Conservation (phyloP, 2,113 vertebrate species). For the Anser brachyrhynchus region DNA sequence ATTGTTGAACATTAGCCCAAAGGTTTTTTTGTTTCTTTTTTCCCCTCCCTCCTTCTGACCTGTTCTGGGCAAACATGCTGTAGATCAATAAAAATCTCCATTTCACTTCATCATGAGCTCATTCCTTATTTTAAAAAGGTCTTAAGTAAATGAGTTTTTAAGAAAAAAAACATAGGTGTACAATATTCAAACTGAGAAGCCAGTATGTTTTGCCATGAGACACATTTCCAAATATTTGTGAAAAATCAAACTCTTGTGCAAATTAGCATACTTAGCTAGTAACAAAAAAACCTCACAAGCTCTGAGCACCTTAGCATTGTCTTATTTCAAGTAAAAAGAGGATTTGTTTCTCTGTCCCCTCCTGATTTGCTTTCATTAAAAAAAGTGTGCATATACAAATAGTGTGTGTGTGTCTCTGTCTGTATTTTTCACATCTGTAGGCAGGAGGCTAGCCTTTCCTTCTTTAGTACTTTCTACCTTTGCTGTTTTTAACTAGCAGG, state of each 20-base stretch:
- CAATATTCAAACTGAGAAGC: not conserved
- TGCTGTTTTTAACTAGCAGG: not conserved
- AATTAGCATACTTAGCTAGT: not conserved
- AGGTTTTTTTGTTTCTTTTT: not conserved
- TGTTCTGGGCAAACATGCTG: not conserved
- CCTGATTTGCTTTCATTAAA: not conserved
- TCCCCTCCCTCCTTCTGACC: not conserved
- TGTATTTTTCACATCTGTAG: not conserved
- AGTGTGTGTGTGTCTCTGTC: too few species aligned
- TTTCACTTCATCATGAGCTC: not conserved
- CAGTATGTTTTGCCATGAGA: not conserved
- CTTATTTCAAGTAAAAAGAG: not conserved
- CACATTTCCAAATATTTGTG: not conserved
- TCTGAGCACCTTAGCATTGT: not conserved
- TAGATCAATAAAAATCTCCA: constrained; percentile 34
- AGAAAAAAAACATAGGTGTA: not conserved
- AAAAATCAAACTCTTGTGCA: not conserved
- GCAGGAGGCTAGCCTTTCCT: not conserved
- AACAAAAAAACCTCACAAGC: not conserved
- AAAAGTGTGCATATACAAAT: rapidly evolving
- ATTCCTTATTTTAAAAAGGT: constrained; percentile 3
- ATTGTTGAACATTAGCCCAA: not conserved
- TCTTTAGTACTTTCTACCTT: not conserved
- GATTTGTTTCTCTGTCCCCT: not conserved
- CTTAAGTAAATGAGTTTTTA: not conserved